Evolutionary conservation across 2,113 vertebrate species (phyloP).

Genomic region (Amazona vittata): DNA sequence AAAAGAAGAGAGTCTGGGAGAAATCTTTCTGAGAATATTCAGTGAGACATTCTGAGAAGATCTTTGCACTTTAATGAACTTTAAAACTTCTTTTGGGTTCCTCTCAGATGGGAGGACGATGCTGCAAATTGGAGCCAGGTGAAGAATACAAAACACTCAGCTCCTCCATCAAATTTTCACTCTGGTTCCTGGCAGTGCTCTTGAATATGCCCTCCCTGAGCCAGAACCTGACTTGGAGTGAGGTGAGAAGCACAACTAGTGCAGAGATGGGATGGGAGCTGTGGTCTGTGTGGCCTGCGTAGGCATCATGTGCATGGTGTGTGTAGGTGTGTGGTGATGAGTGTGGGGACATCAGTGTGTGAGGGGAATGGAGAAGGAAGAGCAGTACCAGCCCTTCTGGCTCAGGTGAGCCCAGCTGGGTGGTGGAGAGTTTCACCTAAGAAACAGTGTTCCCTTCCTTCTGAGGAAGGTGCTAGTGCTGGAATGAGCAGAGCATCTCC

Average conservation of each 20-base stretch:
- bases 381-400: neutral
- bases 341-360: accelerated
- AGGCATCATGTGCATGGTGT: accelerated
- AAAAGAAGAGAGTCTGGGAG: neutral
- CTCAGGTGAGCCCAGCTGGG: neutral
- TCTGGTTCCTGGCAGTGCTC: neutral
- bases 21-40: neutral
- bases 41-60: neutral
- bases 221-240: neutral
- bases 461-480: neutral
- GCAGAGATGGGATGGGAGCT: neutral
- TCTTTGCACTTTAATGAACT: neutral
- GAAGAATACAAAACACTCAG: neutral
- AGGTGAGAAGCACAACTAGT: neutral
- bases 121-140: neutral
- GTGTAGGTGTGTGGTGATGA: neutral
- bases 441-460: neutral
- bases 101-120: neutral
- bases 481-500: neutral
- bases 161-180: neutral
- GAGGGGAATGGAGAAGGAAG: neutral
- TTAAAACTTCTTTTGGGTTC: neutral
- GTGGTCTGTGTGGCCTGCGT: neutral
- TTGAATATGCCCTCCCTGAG: neutral
- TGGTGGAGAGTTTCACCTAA: neutral